Evolutionary conservation across 2,888 invertebrate genomes (phyloP), one percentile per base, ranked within the genome.

Genomic region (Choreutis nemorana): DNA sequence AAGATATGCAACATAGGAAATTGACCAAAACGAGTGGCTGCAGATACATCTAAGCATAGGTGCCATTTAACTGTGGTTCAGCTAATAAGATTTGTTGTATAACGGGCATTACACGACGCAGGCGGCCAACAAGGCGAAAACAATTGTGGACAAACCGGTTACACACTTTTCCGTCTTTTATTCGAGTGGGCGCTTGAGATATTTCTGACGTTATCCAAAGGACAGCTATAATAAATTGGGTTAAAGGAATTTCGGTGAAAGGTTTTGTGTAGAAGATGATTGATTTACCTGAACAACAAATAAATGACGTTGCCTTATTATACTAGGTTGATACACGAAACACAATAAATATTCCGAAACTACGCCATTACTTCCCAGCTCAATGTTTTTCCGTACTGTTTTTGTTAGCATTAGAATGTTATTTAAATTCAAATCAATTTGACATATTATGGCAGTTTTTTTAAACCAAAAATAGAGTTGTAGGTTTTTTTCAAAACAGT

Each of bases 41-140:
- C n/a, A n/a, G n/a, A n/a, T n/a, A n/a, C n/a, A n/a, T n/a, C n/a
- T n/a, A n/a, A 42, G 39, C 47, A 48, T 50, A 55, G 50, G 45
- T 45, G 48, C 51, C 48, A 56, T 47, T 52, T 60, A 62, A 63
- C 62, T 48, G 58, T 59, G 42, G 55, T 59, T 52, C 47, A 53
- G 48, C 54, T 62, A 62, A 62, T 64, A 65, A 62, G 59, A 68
- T 66, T 61, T 61, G 58, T 67, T 66, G 60, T 61, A 59, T 67
- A 67, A 70, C 65, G 61, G 63, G 51, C 55, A 52, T 57, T 57
- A 59, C 12, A n/a, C 54, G 55, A 53, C 36, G 49, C 48, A 40
- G 42, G 42, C 45, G 42, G 44, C 47, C 46, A 52, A 47, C 51
- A 54, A 58, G 58, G 57, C 55, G 56, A 67, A 65, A 64, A 62